Base-by-base conservation (phyloP, 2,113 vertebrate genomes). In the Accipiter virgatus region DNA sequence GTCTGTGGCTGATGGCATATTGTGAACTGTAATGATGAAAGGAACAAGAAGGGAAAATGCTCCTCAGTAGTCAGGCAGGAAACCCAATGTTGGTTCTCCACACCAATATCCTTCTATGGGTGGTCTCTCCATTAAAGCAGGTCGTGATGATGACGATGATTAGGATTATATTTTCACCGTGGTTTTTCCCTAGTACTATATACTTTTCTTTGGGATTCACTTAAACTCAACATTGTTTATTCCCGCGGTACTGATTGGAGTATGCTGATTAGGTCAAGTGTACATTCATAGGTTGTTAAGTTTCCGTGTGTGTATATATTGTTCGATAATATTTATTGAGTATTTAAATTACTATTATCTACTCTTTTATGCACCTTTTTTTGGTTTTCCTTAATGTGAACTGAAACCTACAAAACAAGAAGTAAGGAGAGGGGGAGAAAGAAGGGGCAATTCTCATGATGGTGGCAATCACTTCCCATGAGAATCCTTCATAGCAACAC, bases 241-340 rank as follows among this genome's bases (percentile, higher is more conserved):
- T 91, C 16, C 18, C 9, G 18, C 0, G 0, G 40, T 26, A 52
- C 14, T 65, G 21, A 45, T 18, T 36, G 18, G 9, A 73, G 7
- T 31, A 43, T 34, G 27, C 21, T 32, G 48, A 48, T 72, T 74
- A 56, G 8, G 40, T 59, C 7, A 63, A 56, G 20, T 25, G 4
- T 31, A 17, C 19, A 32, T 77, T 77, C 12, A 31, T 18, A 58
- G 11, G 6, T 47, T 38, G 36, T 67, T 43, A 71, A n/a, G 5
- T 36, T 87, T 81, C 48, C 38, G 38, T 63, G 4, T 84, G 11
- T 23, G 16, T 10, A 5, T 48, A 25, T 45, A 70, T 27, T 78
- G 22, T 47, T 70, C 20, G 26, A 19, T 42, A 85, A 56, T 66
- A 84, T 48, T 80, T 63, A n/a, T 4, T 45, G 12, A 63, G 2